Conservation (phyloP, 2,797 vertebrate species). For the Diceros bicornis region DNA sequence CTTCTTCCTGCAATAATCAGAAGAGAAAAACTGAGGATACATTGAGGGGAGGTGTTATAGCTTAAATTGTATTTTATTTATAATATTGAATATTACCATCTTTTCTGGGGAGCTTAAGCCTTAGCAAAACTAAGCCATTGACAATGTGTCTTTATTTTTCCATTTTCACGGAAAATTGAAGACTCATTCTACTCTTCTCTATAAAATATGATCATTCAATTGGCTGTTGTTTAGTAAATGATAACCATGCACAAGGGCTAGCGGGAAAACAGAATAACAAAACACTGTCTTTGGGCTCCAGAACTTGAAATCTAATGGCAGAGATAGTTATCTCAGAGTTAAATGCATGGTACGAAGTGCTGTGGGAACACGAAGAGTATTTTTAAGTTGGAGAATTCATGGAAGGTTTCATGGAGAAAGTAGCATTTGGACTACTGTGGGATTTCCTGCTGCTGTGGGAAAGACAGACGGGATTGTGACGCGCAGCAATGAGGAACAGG, state of each 20-base stretch:
- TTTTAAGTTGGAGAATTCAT: constrained; percentile 39
- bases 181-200: background rate
- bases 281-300: background rate
- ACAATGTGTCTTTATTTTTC: constrained; percentile 57
- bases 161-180: constrained; percentile 46
- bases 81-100: background rate
- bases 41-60: background rate
- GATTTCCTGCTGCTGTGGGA: background rate
- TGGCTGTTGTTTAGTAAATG: background rate
- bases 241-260: background rate
- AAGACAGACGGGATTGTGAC: background rate
- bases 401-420: background rate
- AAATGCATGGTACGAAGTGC: background rate
- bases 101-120: background rate
- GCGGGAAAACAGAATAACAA: background rate
- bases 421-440: background rate
- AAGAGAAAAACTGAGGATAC: background rate
- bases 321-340: background rate
- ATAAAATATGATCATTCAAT: constrained; percentile 1
- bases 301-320: background rate
- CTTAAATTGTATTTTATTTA: background rate
- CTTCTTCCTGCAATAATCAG: constrained; percentile 10
- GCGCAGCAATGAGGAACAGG: background rate
- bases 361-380: background rate
- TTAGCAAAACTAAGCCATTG: constrained; percentile 37